Percentiles rank a stretch among this genome's conserved stretches.
Conservation (phyloP, 2,888 invertebrate genomes). For the Acleris cristana region DNA sequence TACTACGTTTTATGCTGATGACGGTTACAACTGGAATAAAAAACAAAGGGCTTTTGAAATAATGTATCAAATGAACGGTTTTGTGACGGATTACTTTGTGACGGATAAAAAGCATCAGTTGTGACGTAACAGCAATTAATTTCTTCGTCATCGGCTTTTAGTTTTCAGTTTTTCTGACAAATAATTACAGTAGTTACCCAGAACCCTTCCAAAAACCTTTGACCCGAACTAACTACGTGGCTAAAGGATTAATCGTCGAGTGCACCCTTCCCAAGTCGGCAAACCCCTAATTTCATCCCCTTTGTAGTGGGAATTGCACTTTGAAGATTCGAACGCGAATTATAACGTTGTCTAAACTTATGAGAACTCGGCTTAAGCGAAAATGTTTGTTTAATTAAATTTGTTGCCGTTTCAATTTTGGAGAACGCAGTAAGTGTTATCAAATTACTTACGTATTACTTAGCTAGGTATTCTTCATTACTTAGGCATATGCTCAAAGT, state of each 20-base stretch:
- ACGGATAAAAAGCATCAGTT: too few relatives aligned
- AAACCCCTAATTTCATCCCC: conserved; percentile 34
- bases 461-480: too few relatives aligned
- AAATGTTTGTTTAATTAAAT: conserved; percentile 36
- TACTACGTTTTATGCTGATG: too few relatives aligned
- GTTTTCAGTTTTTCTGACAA: conserved; percentile 6
- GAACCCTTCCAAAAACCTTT: conserved; percentile 25
- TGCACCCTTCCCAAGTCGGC: conserved; percentile 13
- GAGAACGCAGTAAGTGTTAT: too few relatives aligned
- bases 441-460: too few relatives aligned
- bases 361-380: conserved; percentile 29
- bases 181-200: conserved; percentile 12
- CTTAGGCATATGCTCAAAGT: too few relatives aligned
- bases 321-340: conserved; percentile 34
- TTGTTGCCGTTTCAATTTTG: conserved; percentile 4
- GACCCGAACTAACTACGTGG: conserved; percentile 27
- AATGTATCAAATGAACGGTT: too few relatives aligned
- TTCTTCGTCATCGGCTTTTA: too few relatives aligned
- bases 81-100: too few relatives aligned
- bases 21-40: too few relatives aligned
- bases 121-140: too few relatives aligned
- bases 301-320: conserved; percentile 36
- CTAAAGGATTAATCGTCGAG: conserved; percentile 32
- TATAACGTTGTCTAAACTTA: conserved; percentile 27
- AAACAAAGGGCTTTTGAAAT: too few relatives aligned